These are phyloP conservation scores for Eupithecia subfuscata DNA, from an alignment of 2,888 invertebrate genomes.

Conservation along the genomic window DNA sequence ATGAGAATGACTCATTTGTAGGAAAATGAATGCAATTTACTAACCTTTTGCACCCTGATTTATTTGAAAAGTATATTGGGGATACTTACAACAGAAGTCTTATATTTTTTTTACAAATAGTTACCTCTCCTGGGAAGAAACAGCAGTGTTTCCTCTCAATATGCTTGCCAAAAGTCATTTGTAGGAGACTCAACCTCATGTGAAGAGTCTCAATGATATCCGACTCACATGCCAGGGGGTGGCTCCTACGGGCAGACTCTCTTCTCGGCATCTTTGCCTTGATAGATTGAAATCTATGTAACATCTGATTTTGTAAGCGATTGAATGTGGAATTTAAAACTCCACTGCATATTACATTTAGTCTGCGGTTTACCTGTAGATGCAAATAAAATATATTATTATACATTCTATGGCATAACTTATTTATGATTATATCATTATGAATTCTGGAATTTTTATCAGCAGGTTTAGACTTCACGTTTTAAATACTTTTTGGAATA, in stretches of 20 bases:
- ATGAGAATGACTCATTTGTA: neutral
- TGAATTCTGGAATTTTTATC: neutral
- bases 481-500: neutral
- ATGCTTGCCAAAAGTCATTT: constrained; percentile 97
- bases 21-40: constrained; percentile 1
- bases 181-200: constrained; percentile 94
- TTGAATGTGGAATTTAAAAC: constrained; percentile 94
- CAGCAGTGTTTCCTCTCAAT: constrained; percentile 96
- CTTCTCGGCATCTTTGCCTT: constrained; percentile 96
- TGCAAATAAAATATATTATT: constrained; percentile 36
- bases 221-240: constrained; percentile 95
- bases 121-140: constrained; percentile 97
- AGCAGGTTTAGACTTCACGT: neutral
- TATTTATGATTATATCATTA: neutral
- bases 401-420: constrained; percentile 24
- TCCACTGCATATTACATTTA: constrained; percentile 91
- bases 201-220: constrained; percentile 97
- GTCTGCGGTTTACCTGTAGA: constrained; percentile 90
- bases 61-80: neutral
- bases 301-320: constrained; percentile 92
- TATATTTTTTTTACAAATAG: constrained; percentile 41
- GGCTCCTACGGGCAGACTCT: constrained; percentile 95
- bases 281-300: constrained; percentile 92
- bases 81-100: constrained; percentile 15
- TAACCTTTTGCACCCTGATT: neutral